Base-by-base conservation (phyloP, 1,140 invertebrate genomes). In the Drosophila chauvacae region DNA sequence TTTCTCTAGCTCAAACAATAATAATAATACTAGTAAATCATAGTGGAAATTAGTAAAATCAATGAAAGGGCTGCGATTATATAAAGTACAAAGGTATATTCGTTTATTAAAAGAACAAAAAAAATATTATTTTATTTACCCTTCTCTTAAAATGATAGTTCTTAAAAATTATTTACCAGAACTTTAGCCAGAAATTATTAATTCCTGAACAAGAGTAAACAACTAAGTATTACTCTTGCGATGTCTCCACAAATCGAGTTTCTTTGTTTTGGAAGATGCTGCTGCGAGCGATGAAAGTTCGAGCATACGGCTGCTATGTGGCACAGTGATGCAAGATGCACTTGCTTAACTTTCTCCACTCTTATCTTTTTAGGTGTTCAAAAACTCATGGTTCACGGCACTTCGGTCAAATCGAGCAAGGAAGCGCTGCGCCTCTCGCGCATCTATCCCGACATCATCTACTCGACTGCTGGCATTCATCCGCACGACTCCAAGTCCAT, bases 401-500 rank as follows among this genome's bases (percentile, higher is more conserved):
- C 96, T 64, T 98, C 97, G 82, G 95, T 98, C 50, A 95, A 96
- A 91, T 95, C 95, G 16, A 98, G 97, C 90, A 98, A 98, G 94
- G 97, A 98, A 94, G 97, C 97, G 42, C 93, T 98, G 61, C 95
- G 97, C 92, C 93, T 98, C 39, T 97, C 97, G 48, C 94, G 97
- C 91, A 96, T 98, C 84, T 97, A 97, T 93, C 97, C 97, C 51
- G 97, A 97, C 75, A 96, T 95, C 20, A 94, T 98, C 48, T 98
- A 98, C 93, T 98, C 96, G 47, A 98, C 98, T 80, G 97, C 97
- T 92, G 98, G 97, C 97, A 96, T 99, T 66, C 98, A 99, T 94
- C 98, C 98, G 10, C 97, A 98, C 93, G 98, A 99, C 94, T 97
- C 98, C 2, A 98, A 98, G 93, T 97, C 96, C 3, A 98, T 97